Percentiles rank a stretch among this genome's conserved stretches.
phyloP scores from a whole-genome alignment of 1,140 invertebrate species.

The Vollenhovia emeryi region DNA sequence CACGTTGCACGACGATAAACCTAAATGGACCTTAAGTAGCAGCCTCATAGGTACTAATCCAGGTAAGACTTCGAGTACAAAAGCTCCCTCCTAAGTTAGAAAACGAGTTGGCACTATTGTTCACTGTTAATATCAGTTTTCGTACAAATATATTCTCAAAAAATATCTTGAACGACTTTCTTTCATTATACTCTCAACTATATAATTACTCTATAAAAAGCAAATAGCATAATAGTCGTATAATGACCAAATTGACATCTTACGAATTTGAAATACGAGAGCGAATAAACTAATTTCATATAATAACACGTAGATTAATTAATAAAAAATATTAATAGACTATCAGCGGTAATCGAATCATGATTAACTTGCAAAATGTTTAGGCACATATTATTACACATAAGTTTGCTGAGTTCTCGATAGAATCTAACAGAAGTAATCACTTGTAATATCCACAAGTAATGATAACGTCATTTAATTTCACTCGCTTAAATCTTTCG shows the following conservation, averaged over 20 bases:
- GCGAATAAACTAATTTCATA: neutral
- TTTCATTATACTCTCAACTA: neutral
- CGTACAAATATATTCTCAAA: neutral
- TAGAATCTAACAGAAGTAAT: neutral
- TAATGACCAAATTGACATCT: no score
- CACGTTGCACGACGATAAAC: constrained; percentile 89
- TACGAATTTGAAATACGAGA: no score
- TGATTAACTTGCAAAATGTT: neutral
- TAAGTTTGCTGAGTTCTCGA: neutral
- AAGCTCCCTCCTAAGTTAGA: neutral
- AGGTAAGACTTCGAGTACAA: constrained; percentile 84
- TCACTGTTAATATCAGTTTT: neutral
- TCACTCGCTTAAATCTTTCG: neutral
- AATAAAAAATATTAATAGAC: neutral
- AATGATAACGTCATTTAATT: neutral
- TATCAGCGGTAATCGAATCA: neutral
- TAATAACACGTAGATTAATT: neutral
- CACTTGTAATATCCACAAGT: neutral
- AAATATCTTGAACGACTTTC: neutral
- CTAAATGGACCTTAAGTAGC: constrained; percentile 90
- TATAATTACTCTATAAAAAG: no score
- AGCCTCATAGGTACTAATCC: constrained; percentile 96
- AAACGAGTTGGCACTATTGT: neutral
- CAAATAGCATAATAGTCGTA: no score
- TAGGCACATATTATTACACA: no score